These are phyloP conservation scores for Montifringilla adamsi DNA, from an alignment of 2,113 vertebrate genomes.

Conservation along the genomic window DNA sequence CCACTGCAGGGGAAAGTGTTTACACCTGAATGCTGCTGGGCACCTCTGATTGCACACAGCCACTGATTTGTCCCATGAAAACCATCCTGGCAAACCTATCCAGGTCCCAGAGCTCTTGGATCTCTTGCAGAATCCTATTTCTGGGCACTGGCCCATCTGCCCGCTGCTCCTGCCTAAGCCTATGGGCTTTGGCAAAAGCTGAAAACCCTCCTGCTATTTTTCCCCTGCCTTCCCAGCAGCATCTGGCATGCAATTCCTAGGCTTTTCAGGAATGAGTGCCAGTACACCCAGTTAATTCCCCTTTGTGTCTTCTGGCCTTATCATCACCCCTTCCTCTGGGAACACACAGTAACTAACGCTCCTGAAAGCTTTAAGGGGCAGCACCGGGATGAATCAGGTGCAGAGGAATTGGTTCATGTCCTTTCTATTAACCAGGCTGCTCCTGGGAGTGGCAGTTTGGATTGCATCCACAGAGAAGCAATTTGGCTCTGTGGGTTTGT, in stretches of 20 bases:
- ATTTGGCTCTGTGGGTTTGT: background rate
- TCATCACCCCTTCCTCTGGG: background rate
- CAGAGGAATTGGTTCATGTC: background rate
- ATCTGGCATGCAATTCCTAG: background rate
- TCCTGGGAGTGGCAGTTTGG: background rate
- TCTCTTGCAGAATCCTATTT: background rate
- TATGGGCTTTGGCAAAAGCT: background rate
- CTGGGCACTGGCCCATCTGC: background rate
- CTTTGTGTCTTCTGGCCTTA: background rate
- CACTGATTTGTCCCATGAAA: background rate
- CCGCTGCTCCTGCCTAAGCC: background rate
- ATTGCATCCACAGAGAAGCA: background rate
- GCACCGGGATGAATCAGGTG: background rate
- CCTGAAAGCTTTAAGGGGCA: background rate
- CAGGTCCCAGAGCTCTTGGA: background rate
- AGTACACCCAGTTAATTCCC: background rate
- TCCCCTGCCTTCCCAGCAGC: background rate
- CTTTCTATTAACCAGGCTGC: background rate
- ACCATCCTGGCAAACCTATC: background rate
- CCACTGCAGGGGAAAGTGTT: slow-evolving; percentile 72
- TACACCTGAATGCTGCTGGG: background rate
- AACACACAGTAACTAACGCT: accelerated
- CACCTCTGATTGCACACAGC: background rate
- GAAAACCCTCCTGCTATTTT: background rate
- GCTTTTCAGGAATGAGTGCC: background rate